Evolutionary conservation across 2,113 vertebrate genomes (phyloP), one percentile per base, ranked within the genome.

Genomic region (Seriola quinqueradiata): DNA sequence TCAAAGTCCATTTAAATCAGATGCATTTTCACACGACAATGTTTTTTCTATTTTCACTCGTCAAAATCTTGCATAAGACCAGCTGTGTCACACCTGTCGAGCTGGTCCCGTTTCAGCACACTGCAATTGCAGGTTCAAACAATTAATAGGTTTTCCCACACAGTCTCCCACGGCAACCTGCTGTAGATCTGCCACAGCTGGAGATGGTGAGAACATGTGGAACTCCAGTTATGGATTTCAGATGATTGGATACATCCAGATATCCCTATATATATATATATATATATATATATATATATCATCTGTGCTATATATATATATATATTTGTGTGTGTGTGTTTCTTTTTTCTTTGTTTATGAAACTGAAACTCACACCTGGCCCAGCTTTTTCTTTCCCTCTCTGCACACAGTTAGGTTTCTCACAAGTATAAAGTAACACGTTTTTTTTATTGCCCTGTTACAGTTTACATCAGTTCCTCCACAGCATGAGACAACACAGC

Each of bases 61-160:
- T 74, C 71, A 55, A 13, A 79, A 48, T 76, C 25, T 16, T 25
- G 36, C 36, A 32, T 7, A 0, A 23, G 75, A 70, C 32, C 32
- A 48, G 48, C 25, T 55, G 34, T 55, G 38, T 85, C 72, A 71
- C 72, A 68, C 60, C 16, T 61, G 25, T 83, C 17, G 32, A 13
- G 42, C 38, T 81, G 80, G 36, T 61, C 34, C 16, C 16, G 28
- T 78, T 66, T 83, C 25, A 72, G 63, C 79, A 71, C 71, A 64
- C 71, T 19, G 42, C 59, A 32, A 54, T 7, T 28, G 25, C 25
- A 40, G 36, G 28, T 42, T 40, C 54, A 48, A 32, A 84, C 73
- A 46, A 59, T 69, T 76, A 70, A 16, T 12, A n/a, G 42, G 75
- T 79, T 75, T 60, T 10, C 48, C 28, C 28, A 28, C 50, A 10